Conservation (phyloP, 2,888 invertebrate species). For the Scaptomyza cyrtandrae region DNA sequence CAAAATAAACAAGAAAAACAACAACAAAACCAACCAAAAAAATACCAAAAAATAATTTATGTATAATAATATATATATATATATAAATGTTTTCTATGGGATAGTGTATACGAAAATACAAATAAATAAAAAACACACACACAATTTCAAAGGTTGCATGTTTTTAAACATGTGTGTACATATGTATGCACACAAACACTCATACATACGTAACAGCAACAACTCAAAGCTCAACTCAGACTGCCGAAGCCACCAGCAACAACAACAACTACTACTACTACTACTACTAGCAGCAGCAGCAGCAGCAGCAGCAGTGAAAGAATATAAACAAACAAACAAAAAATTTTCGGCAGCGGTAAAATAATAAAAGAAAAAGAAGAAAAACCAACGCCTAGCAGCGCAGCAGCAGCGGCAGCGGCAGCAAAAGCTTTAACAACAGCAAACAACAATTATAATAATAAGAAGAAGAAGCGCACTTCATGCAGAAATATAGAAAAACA, state of each 20-base stretch:
- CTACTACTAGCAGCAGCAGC: too few relatives aligned
- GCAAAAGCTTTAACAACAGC: conserved; percentile 40
- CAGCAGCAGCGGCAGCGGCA: conserved; percentile 4
- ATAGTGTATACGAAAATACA: conserved; percentile 10
- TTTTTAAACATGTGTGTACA: too few relatives aligned
- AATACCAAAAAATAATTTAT: conserved; percentile 48
- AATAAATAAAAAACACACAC: too few relatives aligned
- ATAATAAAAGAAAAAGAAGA: conserved; percentile 1
- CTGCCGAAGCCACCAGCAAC: conserved; percentile 22
- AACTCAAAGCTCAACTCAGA: conserved; percentile 34
- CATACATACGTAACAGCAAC: conserved; percentile 21
- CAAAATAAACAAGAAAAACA: conserved; percentile 15
- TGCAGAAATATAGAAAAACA: conserved; percentile 72
- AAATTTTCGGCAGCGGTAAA: conserved; percentile 3
- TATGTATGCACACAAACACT: not conserved
- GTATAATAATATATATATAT: conserved; percentile 4
- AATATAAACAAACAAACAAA: conserved; percentile 45
- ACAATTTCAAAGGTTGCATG: conserved; percentile 15
- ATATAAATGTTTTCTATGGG: conserved; percentile 22
- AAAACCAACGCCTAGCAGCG: conserved; percentile 42
- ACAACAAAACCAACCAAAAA: conserved; percentile 42
- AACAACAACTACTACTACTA: conserved; percentile 15
- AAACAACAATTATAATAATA: conserved; percentile 25
- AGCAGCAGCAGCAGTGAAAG: conserved; percentile 17
- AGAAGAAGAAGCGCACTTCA: conserved; percentile 56